A percentile compares a stretch with the other conserved stretches of the same genome.
Evolutionary conservation across 2,113 vertebrate genomes (phyloP).

Genomic region (Apaloderma vittatum): DNA sequence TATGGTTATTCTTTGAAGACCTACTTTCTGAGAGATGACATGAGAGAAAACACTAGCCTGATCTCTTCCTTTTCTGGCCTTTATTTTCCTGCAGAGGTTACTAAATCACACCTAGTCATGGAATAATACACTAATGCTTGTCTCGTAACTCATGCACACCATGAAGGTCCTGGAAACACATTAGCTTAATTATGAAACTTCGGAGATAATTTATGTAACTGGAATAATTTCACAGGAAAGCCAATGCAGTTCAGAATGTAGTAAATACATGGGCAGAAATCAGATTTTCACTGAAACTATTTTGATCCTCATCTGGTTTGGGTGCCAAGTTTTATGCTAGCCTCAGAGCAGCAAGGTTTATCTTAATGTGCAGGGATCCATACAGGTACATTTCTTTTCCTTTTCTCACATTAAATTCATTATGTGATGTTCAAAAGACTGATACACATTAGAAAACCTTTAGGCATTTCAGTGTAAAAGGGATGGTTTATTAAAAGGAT

Average conservation of each 20-base stretch:
- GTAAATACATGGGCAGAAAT: not conserved
- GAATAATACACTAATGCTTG: not conserved
- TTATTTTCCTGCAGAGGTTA: not conserved
- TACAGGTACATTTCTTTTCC: constrained; percentile 11
- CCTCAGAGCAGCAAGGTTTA: constrained; percentile 47
- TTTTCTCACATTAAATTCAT: constrained; percentile 34
- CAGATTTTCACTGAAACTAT: not conserved
- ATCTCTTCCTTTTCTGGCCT: not conserved
- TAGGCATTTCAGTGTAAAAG: constrained; percentile 40
- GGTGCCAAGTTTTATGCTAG: not conserved
- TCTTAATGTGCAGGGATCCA: constrained; percentile 25
- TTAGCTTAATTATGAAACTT: constrained; percentile 5
- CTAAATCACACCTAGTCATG: not conserved
- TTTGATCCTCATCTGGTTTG: not conserved
- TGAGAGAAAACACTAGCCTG: not conserved
- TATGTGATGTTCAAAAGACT: constrained; percentile 37
- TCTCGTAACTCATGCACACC: not conserved
- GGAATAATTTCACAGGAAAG: constrained; percentile 10
- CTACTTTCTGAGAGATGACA: not conserved
- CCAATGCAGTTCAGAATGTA: not conserved
- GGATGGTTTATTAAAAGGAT: constrained; percentile 60
- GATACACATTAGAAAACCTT: constrained; percentile 54
- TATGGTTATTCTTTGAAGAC: not conserved
- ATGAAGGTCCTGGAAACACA: not conserved
- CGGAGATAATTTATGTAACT: not conserved